These are phyloP conservation scores for Dinothrombium tinctorium DNA, from an alignment of 1,140 invertebrate genomes.

Conservation along the genomic window DNA sequence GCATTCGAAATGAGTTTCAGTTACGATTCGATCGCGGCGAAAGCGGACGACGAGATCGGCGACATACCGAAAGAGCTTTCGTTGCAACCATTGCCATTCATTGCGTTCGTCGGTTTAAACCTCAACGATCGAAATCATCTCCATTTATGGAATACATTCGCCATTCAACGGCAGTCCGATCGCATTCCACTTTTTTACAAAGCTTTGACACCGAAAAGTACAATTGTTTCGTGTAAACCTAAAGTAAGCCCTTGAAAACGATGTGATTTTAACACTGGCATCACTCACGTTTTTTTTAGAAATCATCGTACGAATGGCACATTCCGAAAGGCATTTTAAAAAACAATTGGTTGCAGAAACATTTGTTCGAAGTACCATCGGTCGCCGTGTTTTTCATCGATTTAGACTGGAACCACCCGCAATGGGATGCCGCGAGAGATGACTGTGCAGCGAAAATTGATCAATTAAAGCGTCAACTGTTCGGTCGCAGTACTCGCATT, in stretches of 20 bases:
- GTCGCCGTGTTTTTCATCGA: constrained; percentile 86
- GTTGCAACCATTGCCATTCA: constrained; percentile 48
- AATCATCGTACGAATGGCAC: constrained; percentile 81
- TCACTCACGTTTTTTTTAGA: constrained; percentile 20
- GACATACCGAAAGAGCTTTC: constrained; percentile 32
- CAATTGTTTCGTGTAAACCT: constrained; percentile 67
- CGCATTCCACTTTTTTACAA: constrained; percentile 62
- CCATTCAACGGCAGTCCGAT: constrained; percentile 47
- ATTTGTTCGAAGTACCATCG: constrained; percentile 65
- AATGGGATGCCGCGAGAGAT: constrained; percentile 78
- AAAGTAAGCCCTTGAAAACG: constrained; percentile 29
- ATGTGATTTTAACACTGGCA: not conserved
- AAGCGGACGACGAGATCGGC: constrained; percentile 12
- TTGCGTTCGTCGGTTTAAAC: constrained; percentile 65
- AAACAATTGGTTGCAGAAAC: constrained; percentile 83
- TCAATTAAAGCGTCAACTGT: constrained; percentile 45
- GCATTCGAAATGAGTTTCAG: too few species aligned
- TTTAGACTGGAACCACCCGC: constrained; percentile 80
- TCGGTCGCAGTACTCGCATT: constrained; percentile 60
- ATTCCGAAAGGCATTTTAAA: constrained; percentile 88
- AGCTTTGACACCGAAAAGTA: constrained; percentile 39
- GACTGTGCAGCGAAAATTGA: constrained; percentile 77
- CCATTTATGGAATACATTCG: constrained; percentile 75
- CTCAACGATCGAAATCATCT: constrained; percentile 62
- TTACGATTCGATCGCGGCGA: too few species aligned